Percentiles rank a stretch among this genome's conserved stretches.
phyloP scores from a whole-genome alignment of 2,113 vertebrate genomes.

The Mormoops blainvillei region DNA sequence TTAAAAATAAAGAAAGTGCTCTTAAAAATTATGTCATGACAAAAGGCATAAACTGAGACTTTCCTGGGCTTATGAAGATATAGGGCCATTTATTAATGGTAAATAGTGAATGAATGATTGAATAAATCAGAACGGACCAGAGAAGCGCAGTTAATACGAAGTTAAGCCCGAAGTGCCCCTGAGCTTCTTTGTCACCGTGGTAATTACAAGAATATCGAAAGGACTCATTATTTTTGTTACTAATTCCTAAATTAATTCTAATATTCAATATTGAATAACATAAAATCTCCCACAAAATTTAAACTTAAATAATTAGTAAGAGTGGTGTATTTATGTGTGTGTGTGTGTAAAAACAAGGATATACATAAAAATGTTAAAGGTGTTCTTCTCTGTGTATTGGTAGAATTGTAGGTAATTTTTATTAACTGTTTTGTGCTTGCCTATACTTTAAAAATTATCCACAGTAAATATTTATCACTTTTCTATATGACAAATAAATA shows the following conservation, averaged over 20 bases:
- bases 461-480: neutral
- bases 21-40: neutral
- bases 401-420: neutral
- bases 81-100: neutral
- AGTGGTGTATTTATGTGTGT: neutral
- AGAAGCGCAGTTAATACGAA: conserved; percentile 6
- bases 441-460: neutral
- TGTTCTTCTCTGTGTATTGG: neutral
- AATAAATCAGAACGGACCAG: neutral
- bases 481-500: neutral
- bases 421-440: neutral
- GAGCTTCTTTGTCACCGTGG: neutral
- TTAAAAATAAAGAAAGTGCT: neutral
- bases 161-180: neutral
- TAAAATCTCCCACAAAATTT: neutral
- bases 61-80: neutral
- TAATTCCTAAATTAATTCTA: conserved; percentile 10
- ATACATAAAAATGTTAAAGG: neutral
- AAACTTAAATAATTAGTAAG: neutral
- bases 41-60: neutral
- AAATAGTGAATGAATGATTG: neutral
- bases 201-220: neutral
- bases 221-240: neutral
- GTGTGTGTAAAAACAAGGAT: neutral
- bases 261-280: neutral